A percentile compares a stretch with the other conserved stretches of the same genome.
Evolutionary conservation across 2,797 vertebrate genomes (phyloP).

Genomic region (Arctocebus calabarensis): DNA sequence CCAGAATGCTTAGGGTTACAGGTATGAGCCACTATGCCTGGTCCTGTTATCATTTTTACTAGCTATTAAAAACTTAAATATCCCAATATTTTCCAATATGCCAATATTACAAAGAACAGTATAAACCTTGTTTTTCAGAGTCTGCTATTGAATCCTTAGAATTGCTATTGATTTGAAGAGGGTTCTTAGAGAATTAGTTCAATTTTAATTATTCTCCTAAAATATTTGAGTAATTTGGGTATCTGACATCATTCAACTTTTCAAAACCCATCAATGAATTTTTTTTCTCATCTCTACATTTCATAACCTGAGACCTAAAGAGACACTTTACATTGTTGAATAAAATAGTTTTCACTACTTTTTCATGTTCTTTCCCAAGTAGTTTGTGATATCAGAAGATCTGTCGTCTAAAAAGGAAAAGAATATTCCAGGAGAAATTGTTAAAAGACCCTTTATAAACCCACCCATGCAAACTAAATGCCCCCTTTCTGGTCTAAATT

Average conservation of each 20-base stretch:
- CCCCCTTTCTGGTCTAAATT: constrained; percentile 24
- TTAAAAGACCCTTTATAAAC: constrained; percentile 44
- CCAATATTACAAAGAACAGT: not conserved
- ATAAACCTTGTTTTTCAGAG: constrained; percentile 34
- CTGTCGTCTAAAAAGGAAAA: constrained; percentile 44
- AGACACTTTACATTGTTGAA: not conserved
- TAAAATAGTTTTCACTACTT: constrained; percentile 28
- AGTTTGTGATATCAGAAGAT: constrained; percentile 47
- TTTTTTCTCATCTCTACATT: constrained; percentile 41
- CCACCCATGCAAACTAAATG: not conserved
- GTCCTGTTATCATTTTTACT: not conserved
- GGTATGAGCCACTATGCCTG: too few relatives aligned
- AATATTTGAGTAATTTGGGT: constrained; percentile 28
- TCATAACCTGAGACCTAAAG: not conserved
- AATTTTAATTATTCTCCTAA: constrained; percentile 32
- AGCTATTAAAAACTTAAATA: constrained; percentile 45
- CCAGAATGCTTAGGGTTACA: too few relatives aligned
- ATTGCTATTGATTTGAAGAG: not conserved
- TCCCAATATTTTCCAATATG: constrained; percentile 12
- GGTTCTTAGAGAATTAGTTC: constrained; percentile 58
- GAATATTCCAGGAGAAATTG: constrained; percentile 10
- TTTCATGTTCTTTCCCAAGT: not conserved
- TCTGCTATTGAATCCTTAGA: constrained; percentile 7
- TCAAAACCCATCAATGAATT: not conserved
- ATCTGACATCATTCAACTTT: not conserved